phyloP scores from a whole-genome alignment of 35 echinoderm and acorn worm genomes.

The Antedon bifida region DNA sequence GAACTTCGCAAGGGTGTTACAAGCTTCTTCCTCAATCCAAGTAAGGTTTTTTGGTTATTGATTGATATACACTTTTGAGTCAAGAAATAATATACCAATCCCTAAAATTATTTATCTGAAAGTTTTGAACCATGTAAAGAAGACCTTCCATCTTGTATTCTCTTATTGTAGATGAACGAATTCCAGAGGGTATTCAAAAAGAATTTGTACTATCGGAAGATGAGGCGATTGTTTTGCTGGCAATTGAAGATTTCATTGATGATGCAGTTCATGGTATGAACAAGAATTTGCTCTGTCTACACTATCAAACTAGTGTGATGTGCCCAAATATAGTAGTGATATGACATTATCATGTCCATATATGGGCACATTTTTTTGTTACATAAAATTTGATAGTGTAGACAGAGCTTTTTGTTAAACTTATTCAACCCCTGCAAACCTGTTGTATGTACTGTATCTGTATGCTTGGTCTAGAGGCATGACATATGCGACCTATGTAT shows the following conservation, averaged over 20 bases:
- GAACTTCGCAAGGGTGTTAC: constrained; percentile 49
- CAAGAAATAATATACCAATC: no score
- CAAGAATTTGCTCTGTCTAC: no score
- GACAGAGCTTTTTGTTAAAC: neutral
- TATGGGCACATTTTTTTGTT: no score
- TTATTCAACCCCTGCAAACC: neutral
- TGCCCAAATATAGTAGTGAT: no score
- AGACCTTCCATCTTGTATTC: no score
- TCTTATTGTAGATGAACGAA: constrained; percentile 36
- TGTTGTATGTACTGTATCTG: neutral
- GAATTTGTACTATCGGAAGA: constrained; percentile 62
- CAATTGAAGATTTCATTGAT: constrained; percentile 47
- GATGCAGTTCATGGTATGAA: constrained; percentile 21
- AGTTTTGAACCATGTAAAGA: neutral
- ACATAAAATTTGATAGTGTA: no score
- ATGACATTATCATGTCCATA: no score
- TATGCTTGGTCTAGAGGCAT: no score
- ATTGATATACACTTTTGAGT: no score
- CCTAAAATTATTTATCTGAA: neutral
- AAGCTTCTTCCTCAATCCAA: constrained; percentile 84
- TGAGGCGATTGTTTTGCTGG: constrained; percentile 57
- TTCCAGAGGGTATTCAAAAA: constrained; percentile 54
- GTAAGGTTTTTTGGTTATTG: no score
- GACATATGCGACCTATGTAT: no score
- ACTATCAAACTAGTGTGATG: no score